Evolutionary conservation across 2,888 invertebrate genomes (phyloP), one percentile per base, ranked within the genome.

Genomic region (Mantis religiosa): DNA sequence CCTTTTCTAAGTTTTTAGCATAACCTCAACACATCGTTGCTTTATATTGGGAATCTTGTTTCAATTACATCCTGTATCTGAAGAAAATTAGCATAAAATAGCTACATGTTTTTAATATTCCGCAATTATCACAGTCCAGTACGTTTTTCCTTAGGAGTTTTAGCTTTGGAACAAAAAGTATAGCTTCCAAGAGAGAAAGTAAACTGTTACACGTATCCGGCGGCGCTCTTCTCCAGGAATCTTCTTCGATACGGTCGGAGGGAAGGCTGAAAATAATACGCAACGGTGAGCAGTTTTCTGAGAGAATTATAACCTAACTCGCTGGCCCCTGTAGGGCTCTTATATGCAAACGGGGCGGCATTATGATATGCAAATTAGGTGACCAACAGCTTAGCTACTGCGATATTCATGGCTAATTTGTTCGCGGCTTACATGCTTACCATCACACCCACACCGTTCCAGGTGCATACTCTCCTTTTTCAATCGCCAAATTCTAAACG

Each of bases 401-500:
- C 82, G 82, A 86, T 82, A 82, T 87, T 87, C 87, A 87, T 87
- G 87, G 82, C 82, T 87, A 81, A 87, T 87, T 87, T 87, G 87
- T 87, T 87, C 82, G 34, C 81, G 30, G 86, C 86, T 86, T 86
- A 86, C 86, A 86, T 28, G 86, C 71, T 71, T 86, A 86, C 28
- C 54, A 71, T 86, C 71, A 27, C 47, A 6, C 54, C 54, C 54
- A 71, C 54, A 71, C 54, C 20, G 25, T 6, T n/a, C 54, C 54
- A 71, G 25, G 54, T 71, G 54, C 25, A 25, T 25, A 3, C 25
- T 20, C 6, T 71, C 54, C 54, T 71, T 71, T n/a, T 71, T 71
- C 54, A 71, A 71, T 71, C 54, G 25, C 25, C 0, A 71, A 20
- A 71, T 1, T 6, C 41, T 34, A 34, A 34, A 34, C 34, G 34